Conservation (phyloP, 2,888 invertebrate genomes). For the Melitaea athalia region DNA sequence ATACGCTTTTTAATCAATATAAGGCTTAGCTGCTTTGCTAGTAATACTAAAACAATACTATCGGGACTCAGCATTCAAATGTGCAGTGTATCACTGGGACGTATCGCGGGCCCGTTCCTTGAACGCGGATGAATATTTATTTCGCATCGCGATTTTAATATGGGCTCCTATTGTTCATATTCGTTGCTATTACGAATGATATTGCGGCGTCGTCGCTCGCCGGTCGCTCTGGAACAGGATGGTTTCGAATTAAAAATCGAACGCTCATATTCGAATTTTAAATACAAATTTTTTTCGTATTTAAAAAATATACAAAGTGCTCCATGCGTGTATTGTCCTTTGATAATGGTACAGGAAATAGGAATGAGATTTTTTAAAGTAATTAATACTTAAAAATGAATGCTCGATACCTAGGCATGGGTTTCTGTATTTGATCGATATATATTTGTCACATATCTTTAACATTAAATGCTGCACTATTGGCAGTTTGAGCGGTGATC, state of each 20-base stretch:
- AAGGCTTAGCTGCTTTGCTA: conserved; percentile 49
- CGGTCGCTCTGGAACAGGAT: conserved; percentile 42
- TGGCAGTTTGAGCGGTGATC: conserved; percentile 28
- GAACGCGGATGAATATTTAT: conserved; percentile 77
- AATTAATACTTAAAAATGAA: conserved; percentile 3
- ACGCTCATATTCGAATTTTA: conserved; percentile 11
- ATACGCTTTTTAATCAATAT: conserved; percentile 77
- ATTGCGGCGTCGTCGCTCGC: conserved; percentile 18
- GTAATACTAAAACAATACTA: conserved; percentile 70
- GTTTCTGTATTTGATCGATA: conserved; percentile 3
- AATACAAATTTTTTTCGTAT: neutral
- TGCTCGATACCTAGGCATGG: neutral
- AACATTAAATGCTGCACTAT: conserved; percentile 12
- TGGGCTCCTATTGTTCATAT: conserved; percentile 64
- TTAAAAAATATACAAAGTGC: neutral
- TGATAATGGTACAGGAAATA: neutral
- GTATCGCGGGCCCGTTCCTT: conserved; percentile 61
- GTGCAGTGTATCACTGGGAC: conserved; percentile 62
- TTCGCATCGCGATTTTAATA: conserved; percentile 60
- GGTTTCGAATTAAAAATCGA: conserved; percentile 33
- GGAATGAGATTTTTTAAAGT: neutral
- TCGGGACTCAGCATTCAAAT: conserved; percentile 71
- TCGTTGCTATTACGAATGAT: conserved; percentile 53
- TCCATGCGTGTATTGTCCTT: neutral
- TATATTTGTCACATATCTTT: conserved; percentile 8